Base-by-base conservation (phyloP, 1,140 invertebrate species). In the Ericerus pela region DNA sequence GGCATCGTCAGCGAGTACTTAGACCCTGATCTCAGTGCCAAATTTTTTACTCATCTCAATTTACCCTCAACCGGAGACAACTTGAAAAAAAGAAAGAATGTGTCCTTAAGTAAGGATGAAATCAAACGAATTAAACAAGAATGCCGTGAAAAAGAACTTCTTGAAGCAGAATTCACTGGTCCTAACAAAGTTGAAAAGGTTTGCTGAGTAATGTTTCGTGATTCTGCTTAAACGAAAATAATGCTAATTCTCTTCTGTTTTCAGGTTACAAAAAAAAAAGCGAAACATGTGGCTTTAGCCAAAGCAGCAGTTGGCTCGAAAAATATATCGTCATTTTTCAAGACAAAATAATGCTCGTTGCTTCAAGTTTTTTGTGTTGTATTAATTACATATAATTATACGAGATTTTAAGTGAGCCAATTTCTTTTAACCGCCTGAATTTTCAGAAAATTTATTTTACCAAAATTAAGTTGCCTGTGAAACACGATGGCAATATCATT, bases 1-100 rank as follows among this genome's bases (percentile, higher is more conserved):
- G 81, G 80, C 52, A 77, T 84, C 38, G 69, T 84, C 31, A 78
- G 77, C 2, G 80, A 83, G 64, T 84, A 83, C 64, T 69, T 83
- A 24, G 69, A 76, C 61, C 76, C 80, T 51, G 78, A 82, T 65
- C 66, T 82, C 18, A 70, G 74, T 55, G 71, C 75, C 58, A 75
- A 76, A 63, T 68, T 84, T 51, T 69, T 76, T 28, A 73, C 76
- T 54, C 70, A 71, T 66, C 72, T 81, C 56, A 74, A 79, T 62
- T 72, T 83, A 57, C 73, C 77, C 24, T 73, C 76, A 41, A 76
- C 80, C 29, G 58, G 57, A 36, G 26, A 29, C 5, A 26, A 14
- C 6, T 37, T 27, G 20, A 56, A 53, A 28, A 59, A 61, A 51
- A 41, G 56, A 2, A 60, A 60, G 31, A 53, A 55, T 36, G 24